Evolutionary conservation across 2,888 invertebrate genomes (phyloP).

Genomic region (Dexiosoma caninum): DNA sequence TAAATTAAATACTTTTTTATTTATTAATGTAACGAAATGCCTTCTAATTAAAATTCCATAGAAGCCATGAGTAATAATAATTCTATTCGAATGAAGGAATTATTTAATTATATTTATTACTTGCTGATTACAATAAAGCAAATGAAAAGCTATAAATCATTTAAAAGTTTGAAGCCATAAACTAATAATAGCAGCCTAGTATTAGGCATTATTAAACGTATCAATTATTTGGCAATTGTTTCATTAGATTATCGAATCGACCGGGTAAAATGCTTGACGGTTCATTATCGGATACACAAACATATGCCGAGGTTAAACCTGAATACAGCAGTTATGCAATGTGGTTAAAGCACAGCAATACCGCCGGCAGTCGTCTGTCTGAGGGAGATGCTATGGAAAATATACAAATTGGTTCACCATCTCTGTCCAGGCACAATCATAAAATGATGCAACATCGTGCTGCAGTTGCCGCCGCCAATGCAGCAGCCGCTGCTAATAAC

Average conservation of each 20-base stretch:
- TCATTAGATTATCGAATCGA: conserved; percentile 72
- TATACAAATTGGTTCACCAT: conserved; percentile 85
- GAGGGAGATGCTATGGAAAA: conserved; percentile 94
- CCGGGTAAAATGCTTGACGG: conserved; percentile 84
- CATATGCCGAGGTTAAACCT: conserved; percentile 84
- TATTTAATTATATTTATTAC: not conserved
- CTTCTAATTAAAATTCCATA: not conserved
- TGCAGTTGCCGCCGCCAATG: conserved; percentile 63
- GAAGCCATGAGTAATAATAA: not conserved
- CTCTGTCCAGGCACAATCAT: conserved; percentile 79
- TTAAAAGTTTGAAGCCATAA: not conserved
- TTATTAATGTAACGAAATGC: not conserved
- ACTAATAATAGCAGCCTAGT: not conserved
- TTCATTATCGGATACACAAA: conserved; percentile 91
- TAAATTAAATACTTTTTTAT: conserved; percentile 4
- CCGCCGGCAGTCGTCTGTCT: conserved; percentile 87
- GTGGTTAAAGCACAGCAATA: conserved; percentile 92
- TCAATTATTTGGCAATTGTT: not conserved
- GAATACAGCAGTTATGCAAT: conserved; percentile 91
- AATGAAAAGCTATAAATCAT: too few relatives aligned
- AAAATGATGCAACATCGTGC: conserved; percentile 75
- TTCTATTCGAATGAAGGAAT: not conserved
- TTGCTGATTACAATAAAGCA: not conserved
- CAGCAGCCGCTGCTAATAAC: conserved; percentile 63
- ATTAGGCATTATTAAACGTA: not conserved